Evolutionary conservation across 2,888 invertebrate genomes (phyloP).

Genomic region (Macrosoma leucophasiata): DNA sequence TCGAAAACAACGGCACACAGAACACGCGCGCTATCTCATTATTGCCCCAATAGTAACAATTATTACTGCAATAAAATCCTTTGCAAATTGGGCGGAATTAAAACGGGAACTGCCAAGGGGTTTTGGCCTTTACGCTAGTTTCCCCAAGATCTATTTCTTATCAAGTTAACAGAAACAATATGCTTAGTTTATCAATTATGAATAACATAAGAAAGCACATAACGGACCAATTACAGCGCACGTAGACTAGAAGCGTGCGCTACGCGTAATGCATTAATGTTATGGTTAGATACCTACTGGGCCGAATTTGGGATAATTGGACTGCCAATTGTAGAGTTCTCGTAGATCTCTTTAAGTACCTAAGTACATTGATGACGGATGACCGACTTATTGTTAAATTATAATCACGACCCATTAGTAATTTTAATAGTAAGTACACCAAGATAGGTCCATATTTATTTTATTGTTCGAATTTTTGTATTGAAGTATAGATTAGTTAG

Average conservation of each 20-base stretch:
- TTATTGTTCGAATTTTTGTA: no score
- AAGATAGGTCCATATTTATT: no score
- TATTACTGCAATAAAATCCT: slow-evolving; percentile 53
- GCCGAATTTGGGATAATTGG: slow-evolving; percentile 60
- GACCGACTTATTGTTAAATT: no score
- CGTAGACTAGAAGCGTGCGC: slow-evolving; percentile 29
- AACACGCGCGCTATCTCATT: slow-evolving; percentile 1
- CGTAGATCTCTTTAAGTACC: no score
- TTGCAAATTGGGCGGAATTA: slow-evolving; percentile 38
- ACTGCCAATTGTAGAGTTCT: slow-evolving; percentile 37
- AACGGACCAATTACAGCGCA: slow-evolving; percentile 56
- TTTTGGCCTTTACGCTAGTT: no score
- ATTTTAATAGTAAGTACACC: no score
- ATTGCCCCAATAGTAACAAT: slow-evolving; percentile 32
- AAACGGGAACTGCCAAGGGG: no score
- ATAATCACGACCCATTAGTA: no score
- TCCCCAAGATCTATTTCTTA: no score
- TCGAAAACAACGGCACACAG: background rate
- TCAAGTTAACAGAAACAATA: no score
- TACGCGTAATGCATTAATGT: slow-evolving; percentile 55
- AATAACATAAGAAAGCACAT: slow-evolving; percentile 48
- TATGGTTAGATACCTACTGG: slow-evolving; percentile 45
- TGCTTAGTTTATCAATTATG: slow-evolving; percentile 36
- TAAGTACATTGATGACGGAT: no score
- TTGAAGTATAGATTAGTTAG: no score